These are phyloP conservation scores for Egretta garzetta DNA, from an alignment of 2,113 vertebrate species.

Conservation along the genomic window DNA sequence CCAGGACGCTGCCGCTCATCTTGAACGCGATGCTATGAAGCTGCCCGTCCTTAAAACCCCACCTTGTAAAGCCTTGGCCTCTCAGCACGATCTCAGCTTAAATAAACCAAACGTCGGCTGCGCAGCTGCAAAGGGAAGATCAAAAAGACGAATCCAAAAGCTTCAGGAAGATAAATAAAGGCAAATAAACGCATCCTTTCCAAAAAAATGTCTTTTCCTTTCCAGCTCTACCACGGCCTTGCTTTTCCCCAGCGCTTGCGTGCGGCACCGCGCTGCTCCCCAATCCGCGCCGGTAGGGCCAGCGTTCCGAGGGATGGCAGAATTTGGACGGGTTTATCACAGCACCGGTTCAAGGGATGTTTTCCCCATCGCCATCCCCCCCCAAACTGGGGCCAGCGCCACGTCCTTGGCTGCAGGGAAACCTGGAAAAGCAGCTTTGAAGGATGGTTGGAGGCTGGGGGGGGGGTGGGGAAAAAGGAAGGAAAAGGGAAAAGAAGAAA, in stretches of 20 bases:
- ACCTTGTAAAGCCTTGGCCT: neutral
- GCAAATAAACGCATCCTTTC: constrained; percentile 4
- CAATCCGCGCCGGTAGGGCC: neutral
- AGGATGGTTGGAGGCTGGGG: neutral
- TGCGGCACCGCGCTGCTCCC: neutral
- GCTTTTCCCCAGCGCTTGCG: neutral
- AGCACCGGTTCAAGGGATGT: neutral
- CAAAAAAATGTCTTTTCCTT: neutral
- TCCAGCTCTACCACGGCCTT: neutral
- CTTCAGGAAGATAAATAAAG: constrained; percentile 16
- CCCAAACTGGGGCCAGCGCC: neutral
- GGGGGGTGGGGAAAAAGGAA: neutral
- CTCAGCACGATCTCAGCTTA: neutral
- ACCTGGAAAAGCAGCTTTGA: neutral
- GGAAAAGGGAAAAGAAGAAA: neutral
- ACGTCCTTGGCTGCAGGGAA: neutral
- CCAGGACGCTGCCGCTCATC: neutral
- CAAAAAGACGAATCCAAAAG: constrained; percentile 20
- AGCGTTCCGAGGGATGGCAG: fast-evolving
- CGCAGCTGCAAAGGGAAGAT: neutral
- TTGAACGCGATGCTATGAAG: neutral
- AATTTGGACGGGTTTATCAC: neutral
- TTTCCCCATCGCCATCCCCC: neutral
- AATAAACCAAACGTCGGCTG: neutral
- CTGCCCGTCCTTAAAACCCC: neutral